phyloP scores from a whole-genome alignment of 1,140 invertebrate species.

The Contarinia nasturtii region DNA sequence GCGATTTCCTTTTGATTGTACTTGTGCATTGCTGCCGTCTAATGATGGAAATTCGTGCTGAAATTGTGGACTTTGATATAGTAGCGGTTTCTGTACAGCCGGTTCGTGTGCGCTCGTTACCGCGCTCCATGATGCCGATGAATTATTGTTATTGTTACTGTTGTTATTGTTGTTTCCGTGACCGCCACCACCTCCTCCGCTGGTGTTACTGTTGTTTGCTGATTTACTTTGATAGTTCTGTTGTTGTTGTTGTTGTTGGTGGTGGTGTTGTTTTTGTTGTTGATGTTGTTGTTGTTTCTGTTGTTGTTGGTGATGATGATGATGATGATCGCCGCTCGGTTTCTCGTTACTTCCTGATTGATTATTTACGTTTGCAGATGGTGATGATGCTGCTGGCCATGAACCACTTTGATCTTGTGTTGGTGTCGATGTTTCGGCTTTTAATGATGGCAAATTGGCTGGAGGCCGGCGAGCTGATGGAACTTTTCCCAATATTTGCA shows the following conservation, averaged over 20 bases:
- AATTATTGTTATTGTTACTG: background rate
- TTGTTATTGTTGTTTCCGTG: background rate
- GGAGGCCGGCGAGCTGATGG: slow-evolving; percentile 85
- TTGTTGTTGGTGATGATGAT: too few relatives aligned
- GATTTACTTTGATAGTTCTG: background rate
- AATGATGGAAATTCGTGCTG: slow-evolving; percentile 70
- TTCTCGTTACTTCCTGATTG: slow-evolving; percentile 3
- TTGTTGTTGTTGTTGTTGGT: too few relatives aligned
- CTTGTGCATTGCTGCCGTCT: slow-evolving; percentile 32
- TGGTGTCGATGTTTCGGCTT: slow-evolving; percentile 69
- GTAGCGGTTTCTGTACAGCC: slow-evolving; percentile 12
- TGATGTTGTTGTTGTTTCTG: slow-evolving; percentile 25
- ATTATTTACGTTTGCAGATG: background rate
- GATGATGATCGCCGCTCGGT: slow-evolving; percentile 4
- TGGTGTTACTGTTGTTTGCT: slow-evolving; percentile 6
- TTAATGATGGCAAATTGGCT: slow-evolving; percentile 91
- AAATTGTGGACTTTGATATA: slow-evolving; percentile 39
- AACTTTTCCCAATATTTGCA: slow-evolving; percentile 96
- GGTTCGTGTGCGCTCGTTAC: slow-evolving; percentile 17
- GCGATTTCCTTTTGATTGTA: slow-evolving; percentile 18
- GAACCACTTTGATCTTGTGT: slow-evolving; percentile 24
- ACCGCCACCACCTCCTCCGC: slow-evolving; percentile 1
- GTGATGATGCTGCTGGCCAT: background rate
- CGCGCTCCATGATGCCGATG: slow-evolving; percentile 20
- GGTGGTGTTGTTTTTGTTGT: slow-evolving; percentile 34